Evolutionary conservation across 1,140 invertebrate species (phyloP).

Genomic region (Dufourea novaeangliae): DNA sequence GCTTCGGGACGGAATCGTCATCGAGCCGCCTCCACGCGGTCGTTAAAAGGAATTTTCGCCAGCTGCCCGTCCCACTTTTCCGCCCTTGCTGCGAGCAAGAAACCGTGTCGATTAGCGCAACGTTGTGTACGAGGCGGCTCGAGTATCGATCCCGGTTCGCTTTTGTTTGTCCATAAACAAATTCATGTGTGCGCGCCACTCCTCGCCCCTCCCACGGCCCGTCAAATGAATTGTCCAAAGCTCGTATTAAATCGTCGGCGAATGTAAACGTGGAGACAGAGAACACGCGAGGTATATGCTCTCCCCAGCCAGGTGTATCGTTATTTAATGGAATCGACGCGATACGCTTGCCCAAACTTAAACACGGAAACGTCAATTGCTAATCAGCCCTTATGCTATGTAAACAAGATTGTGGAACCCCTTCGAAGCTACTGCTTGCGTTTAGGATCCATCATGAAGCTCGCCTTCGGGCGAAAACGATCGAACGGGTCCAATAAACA

Average conservation of each 20-base stretch:
- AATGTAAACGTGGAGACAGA: not conserved
- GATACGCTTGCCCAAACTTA: conserved; percentile 7
- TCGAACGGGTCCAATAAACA: too few species aligned
- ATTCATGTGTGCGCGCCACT: not conserved
- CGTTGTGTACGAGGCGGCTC: not conserved
- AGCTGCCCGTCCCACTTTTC: not conserved
- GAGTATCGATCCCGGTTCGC: not conserved
- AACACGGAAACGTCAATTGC: conserved; percentile 21
- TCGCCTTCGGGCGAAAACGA: too few species aligned
- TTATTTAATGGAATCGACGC: conserved; percentile 15
- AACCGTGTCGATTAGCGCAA: not conserved
- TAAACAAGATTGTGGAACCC: not conserved
- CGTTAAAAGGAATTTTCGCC: conserved; percentile 7
- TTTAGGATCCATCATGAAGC: too few species aligned
- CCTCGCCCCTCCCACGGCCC: not conserved
- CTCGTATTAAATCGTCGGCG: conserved; percentile 18
- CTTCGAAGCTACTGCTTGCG: not conserved
- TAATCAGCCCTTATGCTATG: conserved; percentile 2
- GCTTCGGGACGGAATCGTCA: not conserved
- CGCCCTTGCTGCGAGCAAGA: not conserved
- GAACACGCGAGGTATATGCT: not conserved
- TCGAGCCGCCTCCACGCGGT: not conserved
- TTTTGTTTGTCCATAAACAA: conserved; percentile 31
- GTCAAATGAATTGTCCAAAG: conserved; percentile 22
- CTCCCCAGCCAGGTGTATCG: too few species aligned